Evolutionary conservation across 2,797 vertebrate species (phyloP).

Genomic region (Gila robusta): DNA sequence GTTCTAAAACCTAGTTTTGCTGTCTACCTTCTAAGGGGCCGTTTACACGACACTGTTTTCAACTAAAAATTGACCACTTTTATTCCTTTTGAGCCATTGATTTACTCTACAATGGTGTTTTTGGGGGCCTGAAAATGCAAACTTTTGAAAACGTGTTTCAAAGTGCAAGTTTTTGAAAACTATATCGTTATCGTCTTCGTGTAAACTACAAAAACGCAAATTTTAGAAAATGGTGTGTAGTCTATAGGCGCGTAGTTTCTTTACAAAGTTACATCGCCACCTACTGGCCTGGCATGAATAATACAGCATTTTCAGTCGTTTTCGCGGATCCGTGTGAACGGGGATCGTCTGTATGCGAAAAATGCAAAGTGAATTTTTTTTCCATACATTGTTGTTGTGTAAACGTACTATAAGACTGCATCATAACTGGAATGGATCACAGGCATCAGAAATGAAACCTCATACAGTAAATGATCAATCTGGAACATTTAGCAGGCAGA

Average conservation of each 20-base stretch:
- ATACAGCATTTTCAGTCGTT: background rate
- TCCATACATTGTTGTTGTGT: too few relatives aligned
- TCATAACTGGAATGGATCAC: background rate
- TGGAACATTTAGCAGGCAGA: background rate
- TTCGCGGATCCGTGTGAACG: too few relatives aligned
- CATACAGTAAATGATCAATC: background rate
- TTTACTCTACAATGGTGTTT: background rate
- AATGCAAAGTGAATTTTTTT: background rate
- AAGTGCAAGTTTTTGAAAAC: too few relatives aligned
- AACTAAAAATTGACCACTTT: background rate
- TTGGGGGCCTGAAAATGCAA: background rate
- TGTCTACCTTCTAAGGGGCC: background rate
- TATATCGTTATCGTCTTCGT: too few relatives aligned
- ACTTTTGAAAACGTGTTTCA: too few relatives aligned
- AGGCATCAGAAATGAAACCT: background rate
- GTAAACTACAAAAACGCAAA: too few relatives aligned
- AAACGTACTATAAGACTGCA: background rate
- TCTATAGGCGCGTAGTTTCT: too few relatives aligned
- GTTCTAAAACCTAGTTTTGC: background rate
- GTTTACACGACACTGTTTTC: background rate
- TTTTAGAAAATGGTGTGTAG: too few relatives aligned
- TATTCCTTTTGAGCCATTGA: background rate
- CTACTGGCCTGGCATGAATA: background rate
- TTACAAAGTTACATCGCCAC: background rate
- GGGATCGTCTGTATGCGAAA: too few relatives aligned